phyloP scores from a whole-genome alignment of 2,888 invertebrate genomes.

The Tinea semifulvella region DNA sequence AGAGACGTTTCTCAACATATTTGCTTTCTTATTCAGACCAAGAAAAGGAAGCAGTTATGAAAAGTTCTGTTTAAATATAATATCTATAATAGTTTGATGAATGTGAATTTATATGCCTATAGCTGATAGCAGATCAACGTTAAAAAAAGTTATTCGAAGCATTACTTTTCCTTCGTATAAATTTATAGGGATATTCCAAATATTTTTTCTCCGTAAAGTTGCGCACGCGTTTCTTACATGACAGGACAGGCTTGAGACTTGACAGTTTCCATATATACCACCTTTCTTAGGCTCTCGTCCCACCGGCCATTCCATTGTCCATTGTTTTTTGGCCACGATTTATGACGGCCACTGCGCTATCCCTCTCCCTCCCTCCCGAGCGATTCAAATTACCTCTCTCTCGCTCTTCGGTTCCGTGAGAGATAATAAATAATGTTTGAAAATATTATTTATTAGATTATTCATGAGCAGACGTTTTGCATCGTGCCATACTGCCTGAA shows the following conservation, averaged over 20 bases:
- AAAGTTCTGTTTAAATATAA: too few relatives aligned
- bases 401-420: slow-evolving; percentile 47
- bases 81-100: too few relatives aligned
- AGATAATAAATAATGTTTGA: slow-evolving; percentile 59
- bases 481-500: slow-evolving; percentile 55
- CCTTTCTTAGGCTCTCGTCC: slow-evolving; percentile 19
- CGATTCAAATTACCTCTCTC: slow-evolving; percentile 23
- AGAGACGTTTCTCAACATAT: too few relatives aligned
- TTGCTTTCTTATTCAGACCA: too few relatives aligned
- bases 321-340: slow-evolving; percentile 64
- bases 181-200: background rate
- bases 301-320: slow-evolving; percentile 60
- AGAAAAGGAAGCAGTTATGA: too few relatives aligned
- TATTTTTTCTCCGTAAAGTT: slow-evolving; percentile 3
- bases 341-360: slow-evolving; percentile 50
- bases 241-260: slow-evolving; percentile 6
- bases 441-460: slow-evolving; percentile 66
- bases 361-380: slow-evolving; percentile 34
- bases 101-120: too few relatives aligned
- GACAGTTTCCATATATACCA: slow-evolving; percentile 4
- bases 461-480: slow-evolving; percentile 46
- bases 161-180: too few relatives aligned
- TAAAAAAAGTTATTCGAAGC: slow-evolving; percentile 1
- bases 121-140: too few relatives aligned
- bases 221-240: slow-evolving; percentile 29